Base-by-base conservation (phyloP, 2,797 vertebrate species). In the Miichthys miiuy region DNA sequence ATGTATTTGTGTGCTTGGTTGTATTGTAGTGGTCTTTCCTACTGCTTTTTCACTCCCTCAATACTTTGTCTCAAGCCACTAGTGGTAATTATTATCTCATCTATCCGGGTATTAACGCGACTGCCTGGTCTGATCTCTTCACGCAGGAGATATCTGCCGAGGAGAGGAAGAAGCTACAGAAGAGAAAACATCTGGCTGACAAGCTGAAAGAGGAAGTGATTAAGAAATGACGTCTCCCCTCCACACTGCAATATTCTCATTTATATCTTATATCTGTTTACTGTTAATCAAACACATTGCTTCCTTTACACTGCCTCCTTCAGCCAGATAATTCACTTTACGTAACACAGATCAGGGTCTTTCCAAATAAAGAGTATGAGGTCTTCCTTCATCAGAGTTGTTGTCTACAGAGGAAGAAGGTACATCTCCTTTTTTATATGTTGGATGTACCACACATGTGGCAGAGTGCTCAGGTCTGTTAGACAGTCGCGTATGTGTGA, bases 151-250 rank as follows among this genome's bases (percentile, higher is more conserved):
- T 97, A 81, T 96, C 97, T 52, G 96, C 96, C 9, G 98, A 98
- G 83, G 97, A 99, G 91, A 96, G 93, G 83, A 97, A 98, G 89
- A 96, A 93, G 71, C 87, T 99, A 38, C 94, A 97, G 94, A 99
- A 98, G 93, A 96, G 98, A 87, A 98, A 97, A 90, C 94, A 98
- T 84, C 94, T 99, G 69, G 98, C 98, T 25, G 97, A 99, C 87
- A 99, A 98, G 87, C 96, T 99, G 56, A 99, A 98, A 93, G 97
- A 99, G 90, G 98, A 99, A 94, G 98, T 99, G 17, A 98, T 99
- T 87, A 97, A 97, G 83, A 99, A 98, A 89, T 98, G 90, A 80
- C 55, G 5, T 18, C 1, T 14, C 23, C 56, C 12, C 6, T 8
- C 68, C 56, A 42, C 12, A 17, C 60, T 63, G 77, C 82, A 87